Base-by-base conservation (phyloP, 2,797 vertebrate genomes). In the Acanthornis magna region DNA sequence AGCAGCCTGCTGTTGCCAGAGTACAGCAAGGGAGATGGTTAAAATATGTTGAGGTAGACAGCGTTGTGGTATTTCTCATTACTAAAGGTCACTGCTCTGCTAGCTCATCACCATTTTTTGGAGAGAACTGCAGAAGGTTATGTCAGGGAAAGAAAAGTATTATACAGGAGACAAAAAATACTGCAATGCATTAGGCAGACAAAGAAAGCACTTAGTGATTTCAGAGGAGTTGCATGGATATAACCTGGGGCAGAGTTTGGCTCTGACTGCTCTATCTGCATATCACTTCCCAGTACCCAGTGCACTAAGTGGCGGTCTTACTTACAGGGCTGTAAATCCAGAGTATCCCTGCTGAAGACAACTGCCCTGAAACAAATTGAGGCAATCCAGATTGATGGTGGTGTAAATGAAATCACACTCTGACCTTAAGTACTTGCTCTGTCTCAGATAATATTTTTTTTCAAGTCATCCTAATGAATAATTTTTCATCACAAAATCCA, bases 101-200 rank as follows among this genome's bases (percentile, higher is more conserved):
- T 96, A 94, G 91, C 96, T 97, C 92, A 96, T 97, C 96, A 97
- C 94, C 83, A 74, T 94, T 97, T 97, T 97, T 95, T 96, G 42
- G 92, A 94, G 58, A 88, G 73, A 93, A 55, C 55, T 79, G 63
- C 42, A 91, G 86, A 95, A 83, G 83, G 30, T 40, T 89, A 84
- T 95, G 92, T 93, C 94, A 94, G 80, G 66, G 65, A 96, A 89
- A 84, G 81, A 96, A 91, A 93, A 97, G 42, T 86, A 78, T 93
- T 96, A 48, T 93, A 85, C 32, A 93, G 81, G 89, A 91, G 87
- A 96, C 36, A 93, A 96, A 91, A 97, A 96, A 97, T 97, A 97
- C 86, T 97, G 94, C 85, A 77, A 88, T 23, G 16, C 93, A 77
- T 89, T 96, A 96, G 50, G 36, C 45, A 97, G 71, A 88, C 55